Percentiles rank a stretch among this genome's conserved stretches.
Evolutionary conservation across 2,888 invertebrate species (phyloP).

Genomic region (Trichogramma evanescens): DNA sequence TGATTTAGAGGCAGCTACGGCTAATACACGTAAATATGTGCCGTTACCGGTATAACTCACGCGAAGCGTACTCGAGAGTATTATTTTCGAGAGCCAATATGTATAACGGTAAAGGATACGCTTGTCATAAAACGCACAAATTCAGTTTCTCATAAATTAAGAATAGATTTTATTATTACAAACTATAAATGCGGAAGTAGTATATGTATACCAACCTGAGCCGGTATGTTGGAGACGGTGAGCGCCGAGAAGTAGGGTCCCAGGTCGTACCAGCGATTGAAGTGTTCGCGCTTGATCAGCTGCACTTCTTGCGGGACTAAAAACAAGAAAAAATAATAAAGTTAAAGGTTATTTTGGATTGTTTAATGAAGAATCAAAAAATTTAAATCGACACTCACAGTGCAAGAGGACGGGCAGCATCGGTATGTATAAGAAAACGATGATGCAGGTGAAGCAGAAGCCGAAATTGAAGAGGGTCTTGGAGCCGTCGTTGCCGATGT

Average conservation of each 20-base stretch:
- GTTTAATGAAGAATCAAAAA: not conserved
- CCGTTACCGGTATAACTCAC: too few species aligned
- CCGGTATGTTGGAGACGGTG: constrained; percentile 64
- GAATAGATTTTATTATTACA: not conserved
- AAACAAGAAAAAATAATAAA: constrained; percentile 27
- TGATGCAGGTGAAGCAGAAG: constrained; percentile 72
- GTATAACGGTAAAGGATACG: too few species aligned
- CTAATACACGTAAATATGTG: too few species aligned
- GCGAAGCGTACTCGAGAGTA: too few species aligned
- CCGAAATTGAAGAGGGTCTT: constrained; percentile 80
- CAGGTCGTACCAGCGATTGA: constrained; percentile 77
- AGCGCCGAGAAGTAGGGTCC: constrained; percentile 73
- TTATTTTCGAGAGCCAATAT: too few species aligned
- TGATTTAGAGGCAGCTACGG: too few species aligned
- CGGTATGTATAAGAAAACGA: constrained; percentile 73
- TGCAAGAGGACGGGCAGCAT: constrained; percentile 74
- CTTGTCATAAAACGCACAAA: too few species aligned
- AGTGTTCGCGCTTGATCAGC: constrained; percentile 72
- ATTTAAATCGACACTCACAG: constrained; percentile 55
- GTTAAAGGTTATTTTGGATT: not conserved
- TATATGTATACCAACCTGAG: constrained; percentile 52
- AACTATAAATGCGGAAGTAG: not conserved
- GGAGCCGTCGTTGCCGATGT: constrained; percentile 73
- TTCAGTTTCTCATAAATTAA: not conserved
- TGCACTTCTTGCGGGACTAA: constrained; percentile 75